Evolutionary conservation across 2,113 vertebrate genomes (phyloP), one percentile per base, ranked within the genome.

Genomic region (Lathamus discolor): DNA sequence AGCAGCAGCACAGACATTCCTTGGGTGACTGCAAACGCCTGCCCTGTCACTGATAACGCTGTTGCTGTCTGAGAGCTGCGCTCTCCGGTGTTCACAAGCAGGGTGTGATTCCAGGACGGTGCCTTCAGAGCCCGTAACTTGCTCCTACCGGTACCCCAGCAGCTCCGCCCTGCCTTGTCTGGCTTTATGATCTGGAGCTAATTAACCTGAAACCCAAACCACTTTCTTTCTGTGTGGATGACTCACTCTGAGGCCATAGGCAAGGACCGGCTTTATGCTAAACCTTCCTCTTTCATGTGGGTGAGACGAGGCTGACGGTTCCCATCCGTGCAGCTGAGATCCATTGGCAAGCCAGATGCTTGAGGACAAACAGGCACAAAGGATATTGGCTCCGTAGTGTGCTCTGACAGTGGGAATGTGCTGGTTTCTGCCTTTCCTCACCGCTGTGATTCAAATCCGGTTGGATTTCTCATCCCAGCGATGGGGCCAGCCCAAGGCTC

Each of bases 191-290:
- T 92, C 94, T 95, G 95, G 4, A 84, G 93, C 91, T 93, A 89
- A 96, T 96, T 95, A 95, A 97, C 77, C 94, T 67, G 92, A 96
- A 96, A 96, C 95, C 96, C 95, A 91, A 96, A 96, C 83, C 88
- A 20, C 94, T 78, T 96, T 92, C 93, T 59, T 96, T 82, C 83
- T 76, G 5, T 68, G 23, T 8, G 57, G 17, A 29, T 94, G 95
- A 94, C 87, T 95, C 96, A 91, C 3, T 41, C 44, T 1, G 62
- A 73, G 94, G 95, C 94, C 91, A 94, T 72, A 16, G 95, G 91
- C 93, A 69, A 89, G 76, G 94, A 83, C 95, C 95, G 73, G 81
- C 89, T 92, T 95, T 68, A 62, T 92, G 93, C 95, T 95, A 88
- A 95, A 78, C 73, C 73, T 93, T 29, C 68, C 69, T 51, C 94